Conservation (phyloP, 2,797 vertebrate genomes). For the Chelon labrosus region DNA sequence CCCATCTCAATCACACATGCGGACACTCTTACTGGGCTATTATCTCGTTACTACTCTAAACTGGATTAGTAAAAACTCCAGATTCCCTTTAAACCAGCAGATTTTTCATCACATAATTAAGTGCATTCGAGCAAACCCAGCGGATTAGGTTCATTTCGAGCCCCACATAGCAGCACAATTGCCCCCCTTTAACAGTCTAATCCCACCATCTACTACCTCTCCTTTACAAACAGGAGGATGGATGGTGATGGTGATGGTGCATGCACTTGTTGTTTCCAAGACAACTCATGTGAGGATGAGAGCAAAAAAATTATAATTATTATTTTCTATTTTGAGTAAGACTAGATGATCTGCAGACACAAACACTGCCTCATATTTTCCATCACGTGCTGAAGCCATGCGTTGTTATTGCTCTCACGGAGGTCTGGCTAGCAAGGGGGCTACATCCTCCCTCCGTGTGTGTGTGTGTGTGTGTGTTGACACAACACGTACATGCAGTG, state of each 20-base stretch:
- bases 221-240: background rate
- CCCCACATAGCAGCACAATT: background rate
- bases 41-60: background rate
- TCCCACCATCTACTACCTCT: background rate
- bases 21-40: too few relatives aligned
- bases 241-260: conserved; percentile 10
- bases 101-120: background rate
- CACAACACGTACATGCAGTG: conserved; percentile 64
- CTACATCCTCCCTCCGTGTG: conserved; percentile 13
- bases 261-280: conserved; percentile 42
- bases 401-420: conserved; percentile 32
- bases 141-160: background rate
- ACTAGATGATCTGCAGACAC: background rate
- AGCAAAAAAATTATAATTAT: background rate
- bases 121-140: background rate
- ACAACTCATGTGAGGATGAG: conserved; percentile 33
- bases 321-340: background rate
- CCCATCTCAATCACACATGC: background rate
- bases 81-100: background rate
- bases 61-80: background rate
- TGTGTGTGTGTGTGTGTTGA: conserved; percentile 49
- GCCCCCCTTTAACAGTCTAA: background rate
- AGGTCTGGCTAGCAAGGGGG: background rate
- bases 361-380: conserved; percentile 30
- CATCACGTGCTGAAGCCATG: conserved; percentile 61